phyloP scores from a whole-genome alignment of 2,888 invertebrate species.

The Druceiella hillmani region DNA sequence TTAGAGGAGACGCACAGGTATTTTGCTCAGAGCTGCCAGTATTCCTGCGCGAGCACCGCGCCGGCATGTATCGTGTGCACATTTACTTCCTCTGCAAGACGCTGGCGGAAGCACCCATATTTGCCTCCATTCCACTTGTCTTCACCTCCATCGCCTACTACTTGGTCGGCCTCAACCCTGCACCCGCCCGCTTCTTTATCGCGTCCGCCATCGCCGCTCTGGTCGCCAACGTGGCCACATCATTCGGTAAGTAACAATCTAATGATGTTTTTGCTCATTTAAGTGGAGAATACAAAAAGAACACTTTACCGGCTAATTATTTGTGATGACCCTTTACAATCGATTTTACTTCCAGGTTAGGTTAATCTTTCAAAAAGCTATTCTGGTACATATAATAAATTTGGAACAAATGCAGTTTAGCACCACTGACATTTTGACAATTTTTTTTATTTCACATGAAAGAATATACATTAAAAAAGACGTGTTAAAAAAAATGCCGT shows the following conservation, averaged over 20 bases:
- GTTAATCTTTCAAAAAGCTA: too few species aligned
- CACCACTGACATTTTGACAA: too few species aligned
- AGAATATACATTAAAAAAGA: too few species aligned
- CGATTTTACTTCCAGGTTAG: too few species aligned
- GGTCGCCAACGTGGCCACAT: conserved; percentile 84
- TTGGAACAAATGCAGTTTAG: too few species aligned
- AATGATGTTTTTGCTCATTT: too few species aligned
- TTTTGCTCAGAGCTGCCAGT: conserved; percentile 87
- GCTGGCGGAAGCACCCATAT: conserved; percentile 82
- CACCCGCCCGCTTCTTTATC: conserved; percentile 63
- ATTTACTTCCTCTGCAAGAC: conserved; percentile 91
- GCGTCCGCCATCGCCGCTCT: conserved; percentile 69
- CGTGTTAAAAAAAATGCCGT: too few species aligned
- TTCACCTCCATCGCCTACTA: conserved; percentile 83
- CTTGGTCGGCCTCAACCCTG: conserved; percentile 78
- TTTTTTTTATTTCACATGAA: too few species aligned
- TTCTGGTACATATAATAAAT: too few species aligned
- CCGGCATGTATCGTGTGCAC: conserved; percentile 87
- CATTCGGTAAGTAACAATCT: conserved; percentile 77
- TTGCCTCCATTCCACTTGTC: conserved; percentile 74
- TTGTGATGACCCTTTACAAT: too few species aligned
- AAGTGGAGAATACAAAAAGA: too few species aligned
- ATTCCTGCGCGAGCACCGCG: conserved; percentile 82
- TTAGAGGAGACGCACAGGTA: conserved; percentile 53
- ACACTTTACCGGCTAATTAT: too few species aligned